These are phyloP conservation scores for Pampus argenteus DNA, from an alignment of 2,797 vertebrate genomes.

Conservation along the genomic window DNA sequence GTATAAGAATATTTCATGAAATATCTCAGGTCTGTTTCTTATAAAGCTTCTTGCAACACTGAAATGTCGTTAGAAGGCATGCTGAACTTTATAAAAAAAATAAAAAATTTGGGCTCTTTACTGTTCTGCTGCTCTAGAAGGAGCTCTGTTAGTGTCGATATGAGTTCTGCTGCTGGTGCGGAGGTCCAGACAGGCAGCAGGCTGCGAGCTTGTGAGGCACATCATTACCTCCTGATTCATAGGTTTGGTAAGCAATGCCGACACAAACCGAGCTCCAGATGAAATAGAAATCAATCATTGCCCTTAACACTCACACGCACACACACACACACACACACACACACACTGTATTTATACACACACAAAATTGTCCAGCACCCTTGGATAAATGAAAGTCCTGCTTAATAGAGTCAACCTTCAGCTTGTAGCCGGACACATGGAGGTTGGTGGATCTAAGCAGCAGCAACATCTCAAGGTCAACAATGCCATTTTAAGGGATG, in stretches of 20 bases:
- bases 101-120: neutral
- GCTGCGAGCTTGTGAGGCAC: conserved; percentile 33
- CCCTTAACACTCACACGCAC: conserved; percentile 38
- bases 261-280: conserved; percentile 65
- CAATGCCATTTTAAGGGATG: conserved; percentile 14
- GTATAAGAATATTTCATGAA: neutral
- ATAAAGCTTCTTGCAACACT: neutral
- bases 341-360: conserved; percentile 14
- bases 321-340: conserved; percentile 5
- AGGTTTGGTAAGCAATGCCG: conserved; percentile 66
- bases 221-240: conserved; percentile 74
- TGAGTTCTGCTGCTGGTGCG: conserved; percentile 43
- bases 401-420: conserved; percentile 68
- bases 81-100: neutral
- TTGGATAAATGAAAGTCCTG: conserved; percentile 54
- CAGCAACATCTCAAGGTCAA: conserved; percentile 25
- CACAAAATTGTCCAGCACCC: conserved; percentile 44
- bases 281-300: conserved; percentile 75
- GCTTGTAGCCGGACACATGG: conserved; percentile 44
- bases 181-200: conserved; percentile 42
- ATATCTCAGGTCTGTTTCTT: neutral
- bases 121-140: conserved; percentile 22
- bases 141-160: conserved; percentile 49
- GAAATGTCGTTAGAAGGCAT: neutral
- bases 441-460: conserved; percentile 32